Base-by-base conservation (phyloP, 2,888 invertebrate species). In the Apodemia mormo region DNA sequence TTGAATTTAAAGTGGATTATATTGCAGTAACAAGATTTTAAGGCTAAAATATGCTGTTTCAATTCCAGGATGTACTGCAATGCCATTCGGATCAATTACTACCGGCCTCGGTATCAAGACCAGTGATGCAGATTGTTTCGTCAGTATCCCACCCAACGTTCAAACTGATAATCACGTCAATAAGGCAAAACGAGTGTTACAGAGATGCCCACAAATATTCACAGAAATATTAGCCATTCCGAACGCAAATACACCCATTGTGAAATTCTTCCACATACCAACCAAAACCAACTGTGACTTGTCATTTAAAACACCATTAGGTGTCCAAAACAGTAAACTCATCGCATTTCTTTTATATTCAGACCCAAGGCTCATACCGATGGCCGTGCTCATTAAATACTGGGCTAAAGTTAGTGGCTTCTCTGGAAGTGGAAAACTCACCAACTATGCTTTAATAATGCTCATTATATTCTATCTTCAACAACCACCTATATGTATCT, bases 61-160 rank as follows among this genome's bases (percentile, higher is more conserved):
- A 10, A 49, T 67, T 37, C 2, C 85, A 93, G 93, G 88, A 22
- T 91, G 92, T 75, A 75, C 77, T 54, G 88, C 90, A 3, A 73
- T 87, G 6, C 95, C 95, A 3, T 97, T 96, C 86, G 97, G 97
- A 3, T 97, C 97, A 0, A 95, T 96, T 52, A 94, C 95, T 1
- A 96, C 95, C 1, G 96, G 96, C 3, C 88, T 97, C 67, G 95
- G 95, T 66, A 94, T 96, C 71, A 94, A 94, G 80, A 86, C 94
- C 77, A 96, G 96, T 81, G 97, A 97, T 86, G 94, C 97, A 10
- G 97, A 97, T 85, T 93, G 96, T 79, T 96, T 93, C 84, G 83
- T 96, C 45, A 84, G 92, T 69, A 84, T 95, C 30, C 92, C 93
- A 78, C 79, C 70, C 0, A 74, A 70, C 37, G 72, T 81, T 6